Conservation (phyloP, 2,113 vertebrate species). For the Dicerorhinus sumatrensis region DNA sequence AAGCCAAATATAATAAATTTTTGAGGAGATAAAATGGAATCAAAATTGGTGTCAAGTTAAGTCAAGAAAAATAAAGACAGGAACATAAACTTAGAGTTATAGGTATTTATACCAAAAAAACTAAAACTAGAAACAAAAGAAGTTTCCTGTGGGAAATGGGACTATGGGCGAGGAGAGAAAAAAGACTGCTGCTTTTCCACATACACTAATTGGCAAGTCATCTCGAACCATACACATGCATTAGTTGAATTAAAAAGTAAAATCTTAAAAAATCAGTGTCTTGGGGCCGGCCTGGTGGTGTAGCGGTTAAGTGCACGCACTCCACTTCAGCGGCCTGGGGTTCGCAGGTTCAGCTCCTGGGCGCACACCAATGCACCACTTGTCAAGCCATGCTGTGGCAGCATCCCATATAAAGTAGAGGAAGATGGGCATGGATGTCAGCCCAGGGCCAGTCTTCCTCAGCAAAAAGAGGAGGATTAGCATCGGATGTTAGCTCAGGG, state of each 20-base stretch:
- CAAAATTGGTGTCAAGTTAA: not conserved
- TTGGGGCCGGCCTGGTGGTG: too few relatives aligned
- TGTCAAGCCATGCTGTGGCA: too few relatives aligned
- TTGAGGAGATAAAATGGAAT: not conserved
- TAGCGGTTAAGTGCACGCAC: too few relatives aligned
- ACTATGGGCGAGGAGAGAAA: not conserved
- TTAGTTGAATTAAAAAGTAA: not conserved
- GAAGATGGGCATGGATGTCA: too few relatives aligned
- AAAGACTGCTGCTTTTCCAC: not conserved
- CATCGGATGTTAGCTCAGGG: too few relatives aligned
- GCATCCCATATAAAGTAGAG: too few relatives aligned
- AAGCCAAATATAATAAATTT: not conserved
- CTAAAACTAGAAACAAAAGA: conserved; percentile 11
- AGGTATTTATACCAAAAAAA: not conserved
- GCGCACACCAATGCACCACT: too few relatives aligned
- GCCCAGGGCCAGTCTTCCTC: too few relatives aligned
- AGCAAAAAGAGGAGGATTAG: too few relatives aligned
- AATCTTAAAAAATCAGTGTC: not conserved
- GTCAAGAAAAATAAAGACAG: not conserved
- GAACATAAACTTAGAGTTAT: not conserved
- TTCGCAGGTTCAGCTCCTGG: too few relatives aligned
- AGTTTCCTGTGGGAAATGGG: not conserved
- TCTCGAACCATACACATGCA: not conserved
- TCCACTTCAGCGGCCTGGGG: too few relatives aligned
- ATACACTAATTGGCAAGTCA: not conserved